Evolutionary conservation across 2,113 vertebrate species (phyloP), one percentile per base, ranked within the genome.

Genomic region (Stigmatopora argus): DNA sequence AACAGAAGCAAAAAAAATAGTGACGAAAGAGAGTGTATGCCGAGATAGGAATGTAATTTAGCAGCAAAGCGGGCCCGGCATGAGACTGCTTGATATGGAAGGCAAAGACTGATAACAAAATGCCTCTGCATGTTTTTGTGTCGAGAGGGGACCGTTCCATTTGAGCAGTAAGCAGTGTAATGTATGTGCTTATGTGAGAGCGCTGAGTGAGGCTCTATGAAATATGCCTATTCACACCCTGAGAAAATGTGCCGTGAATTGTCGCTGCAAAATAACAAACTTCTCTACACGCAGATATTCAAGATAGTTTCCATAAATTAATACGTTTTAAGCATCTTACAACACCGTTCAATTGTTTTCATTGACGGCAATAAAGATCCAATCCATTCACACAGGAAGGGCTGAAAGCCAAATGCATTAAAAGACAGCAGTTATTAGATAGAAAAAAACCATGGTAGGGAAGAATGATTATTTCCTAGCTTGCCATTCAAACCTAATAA

Each of bases 61-160:
- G 59, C 69, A 38, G 66, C 51, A 62, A 60, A 62, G 66, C 46
- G 47, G 65, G 72, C 46, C 51, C 72, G 72, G 69, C 73, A 45
- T 14, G 34, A 12, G 34, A 61, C 64, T 68, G 52, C 47, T 65
- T 65, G 63, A 74, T 56, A 56, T 52, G 44, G 66, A 74, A 47
- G 17, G 56, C 35, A 62, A 63, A 71, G 57, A 67, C 61, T 45
- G 83, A 86, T 84, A 80, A 81, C 68, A 26, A 70, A 73, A 67
- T 13, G 76, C 71, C 78, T 74, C 67, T 61, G 78, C 81, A 82
- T 67, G 82, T 56, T 64, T 47, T 4, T 64, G 67, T 21, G 62
- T 44, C 64, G 17, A 68, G 62, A 34, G 11, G 34, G 26, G 59
- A 71, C 0, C 26, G 11, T 53, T 78, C 17, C 41, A 73, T 46